Conservation (phyloP, 2,113 vertebrate genomes). For the Amblyornis subalaris region DNA sequence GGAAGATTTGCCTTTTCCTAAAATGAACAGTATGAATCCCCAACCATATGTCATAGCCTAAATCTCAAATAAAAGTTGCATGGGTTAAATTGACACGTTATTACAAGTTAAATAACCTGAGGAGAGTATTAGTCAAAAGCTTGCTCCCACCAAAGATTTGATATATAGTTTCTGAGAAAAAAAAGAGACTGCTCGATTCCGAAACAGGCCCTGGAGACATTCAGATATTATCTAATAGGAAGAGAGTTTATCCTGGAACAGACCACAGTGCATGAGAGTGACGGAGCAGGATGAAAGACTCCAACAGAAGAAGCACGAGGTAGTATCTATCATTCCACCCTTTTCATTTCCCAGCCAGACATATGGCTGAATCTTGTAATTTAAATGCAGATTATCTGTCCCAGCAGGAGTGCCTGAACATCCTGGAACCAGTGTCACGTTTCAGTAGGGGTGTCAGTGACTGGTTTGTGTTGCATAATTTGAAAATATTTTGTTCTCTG, state of each 20-base stretch:
- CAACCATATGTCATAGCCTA: neutral
- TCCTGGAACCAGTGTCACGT: slow-evolving; percentile 14
- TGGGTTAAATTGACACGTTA: neutral
- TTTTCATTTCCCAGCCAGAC: slow-evolving; percentile 53
- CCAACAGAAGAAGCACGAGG: slow-evolving; percentile 25
- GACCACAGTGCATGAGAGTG: slow-evolving; percentile 1
- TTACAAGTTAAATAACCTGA: slow-evolving; percentile 36
- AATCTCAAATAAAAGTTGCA: slow-evolving; percentile 8
- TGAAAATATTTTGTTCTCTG: slow-evolving; percentile 14
- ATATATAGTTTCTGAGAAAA: neutral
- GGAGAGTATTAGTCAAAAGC: slow-evolving; percentile 35
- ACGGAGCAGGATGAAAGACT: slow-evolving; percentile 42
- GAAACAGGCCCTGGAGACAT: slow-evolving; percentile 30
- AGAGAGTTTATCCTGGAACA: slow-evolving; percentile 39
- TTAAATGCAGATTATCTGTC: slow-evolving; percentile 58
- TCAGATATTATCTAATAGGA: slow-evolving; percentile 30
- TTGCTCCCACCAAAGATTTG: neutral
- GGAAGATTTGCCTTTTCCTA: neutral
- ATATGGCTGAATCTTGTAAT: slow-evolving; percentile 43
- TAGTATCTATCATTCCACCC: slow-evolving; percentile 54
- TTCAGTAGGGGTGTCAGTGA: slow-evolving; percentile 1
- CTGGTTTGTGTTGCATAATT: neutral
- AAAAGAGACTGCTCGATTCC: neutral
- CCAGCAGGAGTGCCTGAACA: slow-evolving; percentile 38
- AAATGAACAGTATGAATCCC: neutral